phyloP scores from a whole-genome alignment of 2,113 vertebrate genomes.

The Pedionomus torquatus region DNA sequence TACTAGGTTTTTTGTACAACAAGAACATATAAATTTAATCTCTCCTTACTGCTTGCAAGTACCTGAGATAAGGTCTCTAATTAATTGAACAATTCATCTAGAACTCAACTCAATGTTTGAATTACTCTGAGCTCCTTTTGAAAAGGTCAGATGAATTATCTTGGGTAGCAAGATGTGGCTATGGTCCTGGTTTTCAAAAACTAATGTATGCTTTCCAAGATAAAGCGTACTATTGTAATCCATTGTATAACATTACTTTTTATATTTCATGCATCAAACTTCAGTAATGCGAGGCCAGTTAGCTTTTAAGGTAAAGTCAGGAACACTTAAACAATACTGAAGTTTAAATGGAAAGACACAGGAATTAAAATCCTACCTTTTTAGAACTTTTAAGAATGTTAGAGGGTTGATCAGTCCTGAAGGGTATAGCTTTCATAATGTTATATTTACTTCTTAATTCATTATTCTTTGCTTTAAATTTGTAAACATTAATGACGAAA shows the following conservation, averaged over 20 bases:
- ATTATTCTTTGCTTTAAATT: background rate
- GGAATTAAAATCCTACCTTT: background rate
- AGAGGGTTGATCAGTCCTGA: background rate
- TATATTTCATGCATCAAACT: background rate
- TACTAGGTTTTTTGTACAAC: background rate
- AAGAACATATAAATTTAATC: background rate
- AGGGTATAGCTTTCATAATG: background rate
- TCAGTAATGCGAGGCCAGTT: background rate
- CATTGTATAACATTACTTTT: background rate
- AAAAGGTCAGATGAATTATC: background rate
- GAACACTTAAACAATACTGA: background rate
- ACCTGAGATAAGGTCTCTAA: background rate
- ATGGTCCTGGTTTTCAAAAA: background rate
- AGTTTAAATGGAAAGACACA: background rate
- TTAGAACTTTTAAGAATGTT: background rate
- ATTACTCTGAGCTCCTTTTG: background rate
- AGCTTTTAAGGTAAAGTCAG: background rate
- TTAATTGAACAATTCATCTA: background rate
- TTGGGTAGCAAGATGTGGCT: background rate
- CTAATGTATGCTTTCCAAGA: background rate
- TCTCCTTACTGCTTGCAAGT: background rate
- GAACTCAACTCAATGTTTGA: background rate
- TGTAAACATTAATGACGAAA: background rate
- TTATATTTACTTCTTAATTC: conserved; percentile 26
- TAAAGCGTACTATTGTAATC: background rate